phyloP scores from a whole-genome alignment of 2,888 invertebrate species.

The Lasioglossum malachurum region DNA sequence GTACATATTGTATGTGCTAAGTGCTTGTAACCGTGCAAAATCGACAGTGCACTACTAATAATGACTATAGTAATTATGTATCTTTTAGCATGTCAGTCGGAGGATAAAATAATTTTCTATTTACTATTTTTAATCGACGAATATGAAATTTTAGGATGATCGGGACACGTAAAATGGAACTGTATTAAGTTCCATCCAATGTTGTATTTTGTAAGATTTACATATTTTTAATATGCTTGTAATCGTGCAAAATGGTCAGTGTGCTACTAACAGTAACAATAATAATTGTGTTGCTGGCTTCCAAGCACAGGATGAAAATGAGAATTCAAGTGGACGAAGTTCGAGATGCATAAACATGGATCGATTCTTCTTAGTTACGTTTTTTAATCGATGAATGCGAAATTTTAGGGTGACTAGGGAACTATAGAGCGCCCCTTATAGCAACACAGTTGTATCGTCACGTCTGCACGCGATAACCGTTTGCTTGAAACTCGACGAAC shows the following conservation, averaged over 20 bases:
- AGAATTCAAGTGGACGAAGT: neutral
- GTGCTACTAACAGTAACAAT: no score
- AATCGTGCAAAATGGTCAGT: no score
- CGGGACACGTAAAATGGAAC: no score
- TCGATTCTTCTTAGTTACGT: neutral
- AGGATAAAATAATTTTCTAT: no score
- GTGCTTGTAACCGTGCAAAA: neutral
- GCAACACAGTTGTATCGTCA: neutral
- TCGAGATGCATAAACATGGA: neutral
- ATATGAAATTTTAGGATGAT: neutral
- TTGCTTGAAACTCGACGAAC: neutral
- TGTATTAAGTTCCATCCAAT: no score
- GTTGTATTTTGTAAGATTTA: no score
- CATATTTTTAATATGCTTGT: no score
- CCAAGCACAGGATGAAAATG: neutral
- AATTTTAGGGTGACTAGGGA: neutral
- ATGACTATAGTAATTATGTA: neutral
- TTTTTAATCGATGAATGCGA: neutral
- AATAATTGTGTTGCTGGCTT: neutral
- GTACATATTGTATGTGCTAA: neutral
- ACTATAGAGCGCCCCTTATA: neutral
- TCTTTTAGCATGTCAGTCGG: no score
- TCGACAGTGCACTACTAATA: neutral
- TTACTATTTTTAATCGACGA: neutral
- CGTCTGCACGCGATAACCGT: conserved; percentile 15